phyloP scores from a whole-genome alignment of 2,113 vertebrate species.

The Promerops cafer region DNA sequence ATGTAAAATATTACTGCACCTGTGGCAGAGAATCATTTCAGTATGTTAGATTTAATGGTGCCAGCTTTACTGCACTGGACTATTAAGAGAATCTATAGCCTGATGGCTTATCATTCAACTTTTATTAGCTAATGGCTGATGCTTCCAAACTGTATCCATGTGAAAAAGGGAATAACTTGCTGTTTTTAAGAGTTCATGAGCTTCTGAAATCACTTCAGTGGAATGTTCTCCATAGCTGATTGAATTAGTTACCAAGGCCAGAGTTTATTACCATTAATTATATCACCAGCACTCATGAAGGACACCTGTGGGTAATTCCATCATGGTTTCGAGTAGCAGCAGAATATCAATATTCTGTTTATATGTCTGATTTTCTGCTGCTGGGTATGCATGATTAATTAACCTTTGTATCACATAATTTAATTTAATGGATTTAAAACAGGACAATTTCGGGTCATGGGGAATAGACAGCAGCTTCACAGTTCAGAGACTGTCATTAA shows the following conservation, averaged over 20 bases:
- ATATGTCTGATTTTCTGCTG: conserved; percentile 32
- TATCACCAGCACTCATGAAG: neutral
- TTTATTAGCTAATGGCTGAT: neutral
- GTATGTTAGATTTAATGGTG: neutral
- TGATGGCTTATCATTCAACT: neutral
- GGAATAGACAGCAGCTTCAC: conserved; percentile 28
- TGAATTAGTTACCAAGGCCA: conserved; percentile 44
- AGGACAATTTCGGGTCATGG: neutral
- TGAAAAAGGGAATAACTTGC: neutral
- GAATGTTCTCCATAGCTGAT: neutral
- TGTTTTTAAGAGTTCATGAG: conserved; percentile 3
- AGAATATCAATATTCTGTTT: conserved; percentile 63
- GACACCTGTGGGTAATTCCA: conserved; percentile 45
- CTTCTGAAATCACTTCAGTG: neutral
- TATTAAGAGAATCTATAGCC: neutral
- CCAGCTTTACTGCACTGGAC: neutral
- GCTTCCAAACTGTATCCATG: neutral
- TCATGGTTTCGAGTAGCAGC: neutral
- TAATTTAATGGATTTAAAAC: conserved; percentile 59
- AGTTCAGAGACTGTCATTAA: conserved; percentile 22
- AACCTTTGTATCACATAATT: conserved; percentile 39
- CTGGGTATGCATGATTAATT: conserved; percentile 45
- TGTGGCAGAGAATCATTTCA: neutral
- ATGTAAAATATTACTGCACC: neutral
- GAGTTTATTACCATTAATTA: conserved; percentile 57